Evolutionary conservation across 2,888 invertebrate species (phyloP).

Genomic region (Siphlonurus alternatus): DNA sequence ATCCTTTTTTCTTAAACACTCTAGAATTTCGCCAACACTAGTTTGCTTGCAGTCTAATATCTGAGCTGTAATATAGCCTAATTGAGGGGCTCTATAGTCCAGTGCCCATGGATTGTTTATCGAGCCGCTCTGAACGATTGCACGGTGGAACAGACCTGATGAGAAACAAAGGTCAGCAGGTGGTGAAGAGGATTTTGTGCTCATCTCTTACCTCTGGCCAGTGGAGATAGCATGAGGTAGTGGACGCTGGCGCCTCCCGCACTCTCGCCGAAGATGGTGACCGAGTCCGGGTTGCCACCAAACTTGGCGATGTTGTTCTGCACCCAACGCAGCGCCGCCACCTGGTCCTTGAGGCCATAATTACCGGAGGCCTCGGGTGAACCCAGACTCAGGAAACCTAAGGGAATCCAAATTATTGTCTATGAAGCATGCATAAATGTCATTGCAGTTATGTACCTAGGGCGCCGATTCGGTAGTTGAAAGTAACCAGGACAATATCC

Average conservation of each 20-base stretch:
- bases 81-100: too few species aligned
- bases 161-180: not conserved
- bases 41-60: not conserved
- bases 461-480: not conserved
- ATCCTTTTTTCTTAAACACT: not conserved
- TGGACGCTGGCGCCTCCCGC: not conserved
- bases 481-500: not conserved
- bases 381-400: not conserved
- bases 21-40: not conserved
- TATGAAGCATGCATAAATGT: not conserved
- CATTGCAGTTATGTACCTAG: not conserved
- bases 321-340: not conserved
- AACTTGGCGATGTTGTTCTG: not conserved
- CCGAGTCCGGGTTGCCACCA: not conserved
- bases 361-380: not conserved
- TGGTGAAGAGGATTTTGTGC: too few species aligned
- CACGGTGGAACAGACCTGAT: not conserved
- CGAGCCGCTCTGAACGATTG: not conserved
- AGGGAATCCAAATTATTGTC: not conserved
- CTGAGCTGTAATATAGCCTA: not conserved
- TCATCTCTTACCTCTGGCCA: not conserved
- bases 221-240: not conserved
- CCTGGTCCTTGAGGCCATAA: conserved; percentile 1
- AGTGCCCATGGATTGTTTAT: not conserved
- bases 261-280: not conserved